Evolutionary conservation across 2,888 invertebrate species (phyloP).

Genomic region (Hypselothyrea guttata): DNA sequence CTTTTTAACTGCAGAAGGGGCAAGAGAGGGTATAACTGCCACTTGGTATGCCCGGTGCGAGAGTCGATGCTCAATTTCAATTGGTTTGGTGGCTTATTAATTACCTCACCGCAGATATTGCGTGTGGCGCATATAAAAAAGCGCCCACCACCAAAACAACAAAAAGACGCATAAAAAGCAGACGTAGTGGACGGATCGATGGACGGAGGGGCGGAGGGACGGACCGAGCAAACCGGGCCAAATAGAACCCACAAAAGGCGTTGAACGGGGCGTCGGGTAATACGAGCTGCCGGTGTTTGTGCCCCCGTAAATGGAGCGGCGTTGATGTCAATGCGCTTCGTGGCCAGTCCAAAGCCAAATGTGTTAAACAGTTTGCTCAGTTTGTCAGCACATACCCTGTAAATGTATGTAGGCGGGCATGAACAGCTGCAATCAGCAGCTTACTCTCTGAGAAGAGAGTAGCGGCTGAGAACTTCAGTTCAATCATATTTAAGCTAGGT

Average conservation of each 20-base stretch:
- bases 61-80: conserved; percentile 66
- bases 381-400: conserved; percentile 1
- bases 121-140: conserved; percentile 64
- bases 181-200: neutral
- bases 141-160: conserved; percentile 33
- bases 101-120: conserved; percentile 72
- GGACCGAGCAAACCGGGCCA: conserved; percentile 29
- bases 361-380: conserved; percentile 28
- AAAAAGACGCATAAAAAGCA: conserved; percentile 5
- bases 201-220: neutral
- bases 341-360: conserved; percentile 38
- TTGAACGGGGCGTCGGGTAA: conserved; percentile 56
- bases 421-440: neutral
- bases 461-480: too few relatives aligned
- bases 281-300: conserved; percentile 45
- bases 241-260: conserved; percentile 72
- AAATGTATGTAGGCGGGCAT: too few relatives aligned
- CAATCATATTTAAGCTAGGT: too few relatives aligned
- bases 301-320: conserved; percentile 65
- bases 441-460: too few relatives aligned
- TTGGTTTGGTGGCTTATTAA: conserved; percentile 69
- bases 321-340: conserved; percentile 66
- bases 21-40: conserved; percentile 13
- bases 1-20: neutral
- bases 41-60: conserved; percentile 68